Evolutionary conservation across 2,113 vertebrate species (phyloP).

Genomic region (Cnemophilus loriae): DNA sequence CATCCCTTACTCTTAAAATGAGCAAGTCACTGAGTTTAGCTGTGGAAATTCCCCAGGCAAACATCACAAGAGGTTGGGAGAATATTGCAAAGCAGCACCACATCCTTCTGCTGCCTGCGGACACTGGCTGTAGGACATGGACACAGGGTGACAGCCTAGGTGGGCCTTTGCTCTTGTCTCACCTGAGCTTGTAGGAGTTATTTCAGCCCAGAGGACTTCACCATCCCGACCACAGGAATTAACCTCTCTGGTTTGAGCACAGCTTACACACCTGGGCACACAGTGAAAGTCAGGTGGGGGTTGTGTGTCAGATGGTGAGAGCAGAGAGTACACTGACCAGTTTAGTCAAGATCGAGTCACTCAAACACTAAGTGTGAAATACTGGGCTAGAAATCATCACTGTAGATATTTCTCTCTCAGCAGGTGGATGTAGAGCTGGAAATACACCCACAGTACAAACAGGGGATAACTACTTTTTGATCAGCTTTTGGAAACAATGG

Average conservation of each 20-base stretch:
- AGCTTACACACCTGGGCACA: background rate
- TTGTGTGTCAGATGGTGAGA: background rate
- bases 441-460: background rate
- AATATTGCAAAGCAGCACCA: background rate
- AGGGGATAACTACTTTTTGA: background rate
- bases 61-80: background rate
- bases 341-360: background rate
- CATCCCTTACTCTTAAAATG: background rate
- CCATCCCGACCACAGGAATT: background rate
- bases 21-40: background rate
- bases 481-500: background rate
- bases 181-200: background rate
- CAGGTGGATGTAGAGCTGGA: background rate
- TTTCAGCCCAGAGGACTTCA: background rate
- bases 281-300: background rate
- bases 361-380: background rate
- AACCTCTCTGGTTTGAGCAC: background rate
- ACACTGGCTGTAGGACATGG: background rate
- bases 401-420: background rate
- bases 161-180: background rate
- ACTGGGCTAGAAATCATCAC: background rate
- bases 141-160: rapidly evolving
- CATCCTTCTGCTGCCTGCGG: background rate
- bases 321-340: rapidly evolving
- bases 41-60: background rate